Evolutionary conservation across 2,113 vertebrate genomes (phyloP), one percentile per base, ranked within the genome.

Genomic region (Rissa tridactyla): DNA sequence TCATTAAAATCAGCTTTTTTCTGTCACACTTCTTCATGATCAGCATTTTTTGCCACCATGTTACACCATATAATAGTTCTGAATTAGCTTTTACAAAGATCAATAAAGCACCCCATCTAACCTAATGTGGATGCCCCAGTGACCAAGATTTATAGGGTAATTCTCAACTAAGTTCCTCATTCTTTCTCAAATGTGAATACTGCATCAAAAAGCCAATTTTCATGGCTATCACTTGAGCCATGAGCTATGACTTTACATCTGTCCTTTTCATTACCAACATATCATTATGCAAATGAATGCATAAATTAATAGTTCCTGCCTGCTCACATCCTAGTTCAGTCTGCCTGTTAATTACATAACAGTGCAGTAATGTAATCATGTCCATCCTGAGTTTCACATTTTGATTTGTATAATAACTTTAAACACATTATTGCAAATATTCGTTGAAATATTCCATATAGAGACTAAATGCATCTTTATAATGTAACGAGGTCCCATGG

Each of bases 261-360:
- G 71, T 95, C 80, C 46, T 90, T 92, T 95, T 89, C 64, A 93
- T 97, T 96, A 96, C 79, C 66, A 42, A 30, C 36, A 26, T 40
- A 88, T 84, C 32, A 83, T 93, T 91, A 97, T 87, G 94, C 27
- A 95, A 88, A 96, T 86, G 2, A 32, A 32, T 46, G 64, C 27
- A 46, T 46, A 66, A 66, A 46, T 46, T 42, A 44, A 44, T 26
- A 76, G 47, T 76, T 91, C 57, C 78, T 91, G 44, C 13, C 22
- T 66, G 47, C 25, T 95, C 47, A 85, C 8, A 21, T 87, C 52
- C 88, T 66, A n/a, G 18, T 40, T 85, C 40, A 29, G 47, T 92
- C 62, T 91, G 71, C 32, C 58, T 90, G 29, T 73, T 92, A 96
- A 95, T 94, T 92, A 51, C 52, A 84, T 18, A 69, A 26, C 18